Evolutionary conservation across 30 jellyfish, hydroid and myxozoan species (phyloP).

Genomic region (Turritopsis dohrnii): DNA sequence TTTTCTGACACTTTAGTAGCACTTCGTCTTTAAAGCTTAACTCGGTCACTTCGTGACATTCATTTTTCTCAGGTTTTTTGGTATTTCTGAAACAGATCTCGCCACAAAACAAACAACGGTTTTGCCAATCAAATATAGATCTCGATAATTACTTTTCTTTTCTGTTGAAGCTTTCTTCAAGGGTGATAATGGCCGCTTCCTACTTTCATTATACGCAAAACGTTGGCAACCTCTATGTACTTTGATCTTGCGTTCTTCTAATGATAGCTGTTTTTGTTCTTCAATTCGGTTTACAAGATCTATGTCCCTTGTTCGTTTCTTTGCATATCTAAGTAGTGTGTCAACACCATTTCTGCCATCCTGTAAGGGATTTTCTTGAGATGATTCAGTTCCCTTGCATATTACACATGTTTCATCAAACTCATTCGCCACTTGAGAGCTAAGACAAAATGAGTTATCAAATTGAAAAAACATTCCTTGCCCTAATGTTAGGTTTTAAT

Average conservation of each 20-base stretch:
- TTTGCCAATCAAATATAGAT: background rate
- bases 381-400: conserved; percentile 6
- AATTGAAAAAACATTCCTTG: too few relatives aligned
- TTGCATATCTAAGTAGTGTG: background rate
- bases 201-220: background rate
- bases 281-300: conserved; percentile 6
- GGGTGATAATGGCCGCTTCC: conserved; percentile 6
- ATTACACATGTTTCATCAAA: background rate
- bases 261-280: conserved; percentile 5
- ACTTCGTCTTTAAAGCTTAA: conserved; percentile 1
- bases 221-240: conserved; percentile 1
- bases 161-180: background rate
- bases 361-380: background rate
- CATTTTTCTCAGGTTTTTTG: background rate
- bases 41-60: conserved; percentile 4
- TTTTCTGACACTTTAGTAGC: too few relatives aligned
- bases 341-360: conserved; percentile 3
- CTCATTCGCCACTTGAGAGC: background rate
- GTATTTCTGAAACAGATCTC: background rate
- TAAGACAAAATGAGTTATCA: background rate
- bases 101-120: background rate
- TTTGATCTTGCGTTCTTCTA: background rate
- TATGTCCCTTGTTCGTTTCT: background rate
- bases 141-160: background rate
- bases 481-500: too few relatives aligned